A percentile compares a stretch with the other conserved stretches of the same genome.
Evolutionary conservation across 2,888 invertebrate species (phyloP).

Genomic region (Apamea monoglypha): DNA sequence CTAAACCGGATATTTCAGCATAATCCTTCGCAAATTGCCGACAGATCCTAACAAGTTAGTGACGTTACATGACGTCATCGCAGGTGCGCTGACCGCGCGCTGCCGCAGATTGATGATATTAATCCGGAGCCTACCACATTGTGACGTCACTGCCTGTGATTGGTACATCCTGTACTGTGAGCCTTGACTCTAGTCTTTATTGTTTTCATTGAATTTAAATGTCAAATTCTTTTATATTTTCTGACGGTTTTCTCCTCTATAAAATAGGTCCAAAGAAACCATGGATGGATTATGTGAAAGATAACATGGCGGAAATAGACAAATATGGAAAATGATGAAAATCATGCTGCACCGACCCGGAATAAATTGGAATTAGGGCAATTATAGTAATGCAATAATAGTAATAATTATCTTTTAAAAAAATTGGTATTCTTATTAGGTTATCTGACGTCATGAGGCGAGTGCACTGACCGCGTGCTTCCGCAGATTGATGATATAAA

Average conservation of each 20-base stretch:
- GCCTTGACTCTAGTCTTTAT: not conserved
- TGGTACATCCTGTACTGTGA: not conserved
- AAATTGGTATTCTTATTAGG: not conserved
- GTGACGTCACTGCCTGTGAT: slow-evolving; percentile 1
- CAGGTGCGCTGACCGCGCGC: slow-evolving; percentile 68
- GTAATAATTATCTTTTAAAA: not conserved
- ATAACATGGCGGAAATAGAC: too few relatives aligned
- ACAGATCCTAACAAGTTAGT: slow-evolving; percentile 53
- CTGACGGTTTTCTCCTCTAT: too few relatives aligned
- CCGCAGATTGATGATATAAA: slow-evolving; percentile 66
- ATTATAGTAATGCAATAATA: not conserved
- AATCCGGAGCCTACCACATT: slow-evolving; percentile 58
- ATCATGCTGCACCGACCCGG: not conserved
- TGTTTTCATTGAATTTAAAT: not conserved
- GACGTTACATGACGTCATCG: slow-evolving; percentile 62
- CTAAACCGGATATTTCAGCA: slow-evolving; percentile 46
- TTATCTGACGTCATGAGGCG: slow-evolving; percentile 56
- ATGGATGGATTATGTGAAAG: not conserved
- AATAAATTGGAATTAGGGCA: not conserved
- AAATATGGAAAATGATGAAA: not conserved
- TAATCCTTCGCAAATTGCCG: slow-evolving; percentile 61
- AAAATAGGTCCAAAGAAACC: not conserved
- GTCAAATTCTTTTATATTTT: not conserved
- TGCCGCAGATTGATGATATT: slow-evolving; percentile 67
- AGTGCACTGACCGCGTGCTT: slow-evolving; percentile 60